Evolutionary conservation across 1,140 invertebrate genomes (phyloP).

Genomic region (Apis laboriosa): DNA sequence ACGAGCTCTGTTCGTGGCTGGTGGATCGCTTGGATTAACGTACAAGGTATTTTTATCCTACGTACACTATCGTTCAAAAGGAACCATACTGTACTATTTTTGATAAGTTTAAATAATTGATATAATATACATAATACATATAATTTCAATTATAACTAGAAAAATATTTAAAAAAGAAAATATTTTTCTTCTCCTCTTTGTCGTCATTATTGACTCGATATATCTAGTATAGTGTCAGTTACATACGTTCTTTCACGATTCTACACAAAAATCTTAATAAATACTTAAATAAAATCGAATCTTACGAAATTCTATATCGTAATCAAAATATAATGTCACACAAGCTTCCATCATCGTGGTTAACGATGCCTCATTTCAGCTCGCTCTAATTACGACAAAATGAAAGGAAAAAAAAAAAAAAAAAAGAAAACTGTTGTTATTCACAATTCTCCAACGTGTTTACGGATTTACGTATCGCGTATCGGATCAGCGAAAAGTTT

Average conservation of each 20-base stretch:
- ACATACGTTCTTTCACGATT: not conserved
- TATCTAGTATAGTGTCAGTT: not conserved
- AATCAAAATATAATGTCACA: not conserved
- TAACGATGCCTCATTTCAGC: not conserved
- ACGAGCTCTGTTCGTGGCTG: not conserved
- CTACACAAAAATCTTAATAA: no score
- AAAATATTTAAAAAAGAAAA: not conserved
- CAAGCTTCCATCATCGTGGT: not conserved
- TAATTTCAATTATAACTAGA: not conserved
- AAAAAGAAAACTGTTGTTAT: conserved; percentile 10
- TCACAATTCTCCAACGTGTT: not conserved
- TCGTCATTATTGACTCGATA: not conserved
- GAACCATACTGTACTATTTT: no score
- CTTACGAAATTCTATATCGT: not conserved
- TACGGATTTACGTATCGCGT: conserved; percentile 10
- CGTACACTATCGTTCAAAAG: no score
- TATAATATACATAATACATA: no score
- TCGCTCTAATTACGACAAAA: conserved; percentile 36
- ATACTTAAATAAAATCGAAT: not conserved
- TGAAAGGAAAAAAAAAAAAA: not conserved
- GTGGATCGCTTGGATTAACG: not conserved
- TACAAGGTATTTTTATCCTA: not conserved
- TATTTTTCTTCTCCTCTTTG: not conserved
- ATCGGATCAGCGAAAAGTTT: conserved; percentile 42
- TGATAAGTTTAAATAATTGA: no score